phyloP scores from a whole-genome alignment of 2,797 vertebrate species.

The Crypturellus tataupa region DNA sequence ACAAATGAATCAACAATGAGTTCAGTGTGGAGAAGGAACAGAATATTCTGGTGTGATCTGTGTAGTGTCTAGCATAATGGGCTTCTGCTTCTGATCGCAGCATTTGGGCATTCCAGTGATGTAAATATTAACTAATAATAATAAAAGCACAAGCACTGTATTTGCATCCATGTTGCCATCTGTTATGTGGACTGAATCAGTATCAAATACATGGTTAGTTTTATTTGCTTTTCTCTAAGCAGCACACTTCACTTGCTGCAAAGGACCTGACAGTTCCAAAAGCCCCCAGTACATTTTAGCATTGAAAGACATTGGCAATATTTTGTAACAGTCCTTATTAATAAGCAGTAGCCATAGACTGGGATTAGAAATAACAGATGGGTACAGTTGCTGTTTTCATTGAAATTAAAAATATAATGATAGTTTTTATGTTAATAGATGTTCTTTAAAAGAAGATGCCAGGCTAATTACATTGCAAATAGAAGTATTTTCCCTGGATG shows the following conservation, averaged over 20 bases:
- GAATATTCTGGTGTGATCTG: conserved; percentile 7
- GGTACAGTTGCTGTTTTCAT: not conserved
- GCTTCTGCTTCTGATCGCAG: conserved; percentile 22
- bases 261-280: not conserved
- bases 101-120: conserved; percentile 44
- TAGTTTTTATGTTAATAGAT: not conserved
- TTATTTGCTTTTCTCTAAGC: conserved; percentile 34
- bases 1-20: conserved; percentile 58
- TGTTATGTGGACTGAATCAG: conserved; percentile 48
- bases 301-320: not conserved
- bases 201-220: conserved; percentile 36
- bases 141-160: conserved; percentile 51
- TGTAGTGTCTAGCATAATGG: conserved; percentile 23
- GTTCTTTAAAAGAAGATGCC: not conserved
- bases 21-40: conserved; percentile 40
- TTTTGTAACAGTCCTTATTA: not conserved
- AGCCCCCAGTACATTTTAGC: not conserved
- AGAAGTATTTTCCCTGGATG: not conserved
- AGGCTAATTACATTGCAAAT: not conserved
- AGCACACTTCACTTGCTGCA: conserved; percentile 3
- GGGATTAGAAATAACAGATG: conserved; percentile 5
- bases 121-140: conserved; percentile 71
- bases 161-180: conserved; percentile 65
- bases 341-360: not conserved
- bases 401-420: not conserved